A percentile compares a stretch with the other conserved stretches of the same genome.
Conservation (phyloP, 2,888 invertebrate genomes). For the Trichogramma dendrolimi region DNA sequence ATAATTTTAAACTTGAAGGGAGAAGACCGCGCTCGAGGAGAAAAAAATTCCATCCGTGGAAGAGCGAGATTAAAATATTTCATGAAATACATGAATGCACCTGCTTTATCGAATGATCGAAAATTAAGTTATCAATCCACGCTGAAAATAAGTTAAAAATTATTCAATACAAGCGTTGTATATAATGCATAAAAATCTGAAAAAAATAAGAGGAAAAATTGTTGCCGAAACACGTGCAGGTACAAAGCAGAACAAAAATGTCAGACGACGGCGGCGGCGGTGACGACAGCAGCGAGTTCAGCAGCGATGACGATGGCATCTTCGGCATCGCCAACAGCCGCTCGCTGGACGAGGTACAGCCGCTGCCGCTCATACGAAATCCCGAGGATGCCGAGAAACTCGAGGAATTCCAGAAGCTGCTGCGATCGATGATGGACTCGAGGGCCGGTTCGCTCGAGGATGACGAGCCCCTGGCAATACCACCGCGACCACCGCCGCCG, state of each 20-base stretch:
- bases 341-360: constrained; percentile 11
- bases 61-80: not conserved
- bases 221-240: not conserved
- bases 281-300: constrained; percentile 14
- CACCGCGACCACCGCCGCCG: not conserved
- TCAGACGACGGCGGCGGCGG: constrained; percentile 40
- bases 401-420: constrained; percentile 46
- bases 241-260: constrained; percentile 30
- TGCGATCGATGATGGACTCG: constrained; percentile 46
- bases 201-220: not conserved
- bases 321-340: not conserved
- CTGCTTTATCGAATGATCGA: constrained; percentile 3
- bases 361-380: constrained; percentile 24
- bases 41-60: not conserved
- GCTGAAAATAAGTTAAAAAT: not conserved
- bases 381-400: constrained; percentile 41
- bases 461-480: constrained; percentile 28
- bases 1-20: no score
- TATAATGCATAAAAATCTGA: not conserved
- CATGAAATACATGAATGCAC: not conserved
- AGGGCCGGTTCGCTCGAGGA: constrained; percentile 39
- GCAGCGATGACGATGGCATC: constrained; percentile 1
- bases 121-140: constrained; percentile 7
- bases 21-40: not conserved
- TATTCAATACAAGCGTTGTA: not conserved